phyloP scores from a whole-genome alignment of 1,140 invertebrate genomes.

The Ostrea edulis region DNA sequence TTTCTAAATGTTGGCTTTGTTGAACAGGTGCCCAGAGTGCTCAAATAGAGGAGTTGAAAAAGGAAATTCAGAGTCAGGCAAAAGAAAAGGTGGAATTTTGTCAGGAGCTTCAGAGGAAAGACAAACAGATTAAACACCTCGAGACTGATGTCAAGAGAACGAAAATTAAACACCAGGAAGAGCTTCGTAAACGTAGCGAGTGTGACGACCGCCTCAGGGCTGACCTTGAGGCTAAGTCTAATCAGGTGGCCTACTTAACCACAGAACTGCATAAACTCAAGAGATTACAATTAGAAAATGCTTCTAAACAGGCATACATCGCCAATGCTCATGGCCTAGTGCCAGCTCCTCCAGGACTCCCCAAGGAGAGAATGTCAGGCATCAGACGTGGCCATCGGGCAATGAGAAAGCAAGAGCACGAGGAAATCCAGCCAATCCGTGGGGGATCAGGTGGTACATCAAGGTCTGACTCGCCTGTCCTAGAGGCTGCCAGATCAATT shows the following conservation, averaged over 20 bases:
- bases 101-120: slow-evolving; percentile 46
- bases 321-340: slow-evolving; percentile 47
- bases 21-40: background rate
- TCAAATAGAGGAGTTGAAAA: slow-evolving; percentile 50
- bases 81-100: slow-evolving; percentile 45
- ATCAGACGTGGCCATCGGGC: slow-evolving; percentile 50
- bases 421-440: slow-evolving; percentile 49
- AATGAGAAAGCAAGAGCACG: slow-evolving; percentile 35
- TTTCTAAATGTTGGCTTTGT: background rate
- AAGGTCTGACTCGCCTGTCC: slow-evolving; percentile 52
- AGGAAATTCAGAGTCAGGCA: slow-evolving; percentile 40
- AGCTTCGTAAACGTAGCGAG: slow-evolving; percentile 59
- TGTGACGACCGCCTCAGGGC: slow-evolving; percentile 63
- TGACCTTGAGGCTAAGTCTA: slow-evolving; percentile 72
- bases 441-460: slow-evolving; percentile 50
- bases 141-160: slow-evolving; percentile 48
- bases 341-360: slow-evolving; percentile 45
- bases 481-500: slow-evolving; percentile 54
- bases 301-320: slow-evolving; percentile 48
- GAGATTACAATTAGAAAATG: slow-evolving; percentile 59
- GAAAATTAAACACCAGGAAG: slow-evolving; percentile 60
- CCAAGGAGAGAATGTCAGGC: slow-evolving; percentile 50
- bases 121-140: slow-evolving; percentile 50
- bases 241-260: slow-evolving; percentile 73
- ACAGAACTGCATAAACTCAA: slow-evolving; percentile 73